These are phyloP conservation scores for Delia radicum DNA, from an alignment of 1,140 invertebrate genomes.

Conservation along the genomic window DNA sequence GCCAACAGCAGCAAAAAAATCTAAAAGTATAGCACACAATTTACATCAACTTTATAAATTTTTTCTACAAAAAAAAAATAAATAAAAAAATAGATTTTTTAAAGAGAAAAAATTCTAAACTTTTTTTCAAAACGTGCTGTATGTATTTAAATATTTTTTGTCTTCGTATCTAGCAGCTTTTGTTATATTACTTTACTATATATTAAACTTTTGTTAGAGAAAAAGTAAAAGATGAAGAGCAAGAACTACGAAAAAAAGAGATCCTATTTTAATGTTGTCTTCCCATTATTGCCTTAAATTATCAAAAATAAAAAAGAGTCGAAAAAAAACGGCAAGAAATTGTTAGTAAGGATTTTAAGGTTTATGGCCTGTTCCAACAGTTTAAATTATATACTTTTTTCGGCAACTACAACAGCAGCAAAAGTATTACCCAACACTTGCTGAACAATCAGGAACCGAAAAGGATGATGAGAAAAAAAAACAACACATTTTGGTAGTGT, in stretches of 20 bases:
- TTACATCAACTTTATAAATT: conserved; percentile 2
- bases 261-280: conserved; percentile 7
- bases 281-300: conserved; percentile 12
- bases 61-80: neutral
- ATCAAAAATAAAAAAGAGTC: neutral
- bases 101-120: neutral
- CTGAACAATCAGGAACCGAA: neutral
- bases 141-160: neutral
- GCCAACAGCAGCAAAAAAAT: neutral
- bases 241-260: neutral
- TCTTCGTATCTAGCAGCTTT: neutral
- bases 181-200: neutral
- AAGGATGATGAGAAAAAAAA: neutral
- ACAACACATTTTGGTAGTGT: neutral
- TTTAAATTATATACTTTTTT: conserved; percentile 54
- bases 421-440: neutral
- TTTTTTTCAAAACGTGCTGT: neutral
- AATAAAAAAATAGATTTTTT: neutral
- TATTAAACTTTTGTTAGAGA: conserved; percentile 9
- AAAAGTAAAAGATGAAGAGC: neutral
- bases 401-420: neutral
- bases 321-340: neutral
- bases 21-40: neutral
- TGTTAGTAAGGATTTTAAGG: conserved; percentile 39
- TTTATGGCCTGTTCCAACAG: conserved; percentile 46